Conservation (phyloP, 2,888 invertebrate species). For the Eupithecia tripunctaria region DNA sequence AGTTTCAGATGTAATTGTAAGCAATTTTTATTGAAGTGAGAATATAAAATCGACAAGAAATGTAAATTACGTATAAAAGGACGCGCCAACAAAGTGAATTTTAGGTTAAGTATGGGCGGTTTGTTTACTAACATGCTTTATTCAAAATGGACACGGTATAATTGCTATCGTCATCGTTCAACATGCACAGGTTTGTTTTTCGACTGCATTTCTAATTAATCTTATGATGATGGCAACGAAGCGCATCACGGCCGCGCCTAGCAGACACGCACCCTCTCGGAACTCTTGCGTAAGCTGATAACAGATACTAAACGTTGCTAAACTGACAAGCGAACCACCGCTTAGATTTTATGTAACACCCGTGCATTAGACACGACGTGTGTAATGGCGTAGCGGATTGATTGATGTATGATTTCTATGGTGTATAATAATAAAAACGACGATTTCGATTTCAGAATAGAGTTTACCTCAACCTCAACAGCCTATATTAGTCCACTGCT, state of each 20-base stretch:
- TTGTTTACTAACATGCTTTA: no score
- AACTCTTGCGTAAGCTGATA: constrained; percentile 70
- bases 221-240: constrained; percentile 30
- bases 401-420: constrained; percentile 32
- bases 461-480: no score
- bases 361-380: constrained; percentile 27
- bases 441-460: constrained; percentile 10
- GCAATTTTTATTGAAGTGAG: no score
- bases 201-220: constrained; percentile 17
- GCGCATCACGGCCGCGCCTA: constrained; percentile 33
- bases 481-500: background rate
- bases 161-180: background rate
- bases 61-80: no score
- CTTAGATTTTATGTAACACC: constrained; percentile 51
- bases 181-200: constrained; percentile 8
- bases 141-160: no score
- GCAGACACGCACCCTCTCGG: constrained; percentile 55
- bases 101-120: no score
- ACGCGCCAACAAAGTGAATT: no score
- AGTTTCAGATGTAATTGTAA: no score
- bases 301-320: constrained; percentile 72
- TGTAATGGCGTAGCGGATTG: constrained; percentile 30
- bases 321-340: constrained; percentile 68
- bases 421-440: constrained; percentile 25
- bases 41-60: no score